phyloP scores from a whole-genome alignment of 2,888 invertebrate genomes.

The Pristionchus mayeri region DNA sequence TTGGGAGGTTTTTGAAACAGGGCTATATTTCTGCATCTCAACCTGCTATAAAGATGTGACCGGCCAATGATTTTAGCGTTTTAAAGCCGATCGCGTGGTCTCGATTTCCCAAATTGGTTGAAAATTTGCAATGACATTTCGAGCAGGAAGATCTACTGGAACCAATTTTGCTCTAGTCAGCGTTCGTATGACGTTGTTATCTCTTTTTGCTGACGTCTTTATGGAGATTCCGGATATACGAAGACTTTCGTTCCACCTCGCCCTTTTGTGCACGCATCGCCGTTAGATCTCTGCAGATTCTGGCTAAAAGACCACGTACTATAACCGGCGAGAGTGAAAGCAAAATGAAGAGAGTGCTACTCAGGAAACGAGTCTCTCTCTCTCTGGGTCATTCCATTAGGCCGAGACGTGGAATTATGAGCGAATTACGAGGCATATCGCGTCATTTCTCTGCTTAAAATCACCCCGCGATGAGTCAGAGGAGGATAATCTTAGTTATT shows the following conservation, averaged over 20 bases:
- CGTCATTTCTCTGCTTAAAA: slow-evolving; percentile 31
- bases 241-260: background rate
- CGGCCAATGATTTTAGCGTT: too few relatives aligned
- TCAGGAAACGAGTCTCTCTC: background rate
- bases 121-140: too few relatives aligned
- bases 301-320: background rate
- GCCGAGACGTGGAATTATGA: slow-evolving; percentile 4
- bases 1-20: too few relatives aligned
- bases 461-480: background rate
- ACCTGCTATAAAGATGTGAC: too few relatives aligned
- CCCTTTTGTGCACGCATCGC: background rate
- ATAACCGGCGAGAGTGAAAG: background rate
- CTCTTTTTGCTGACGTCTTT: background rate
- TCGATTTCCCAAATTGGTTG: too few relatives aligned
- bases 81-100: too few relatives aligned
- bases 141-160: too few relatives aligned
- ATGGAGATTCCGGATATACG: background rate
- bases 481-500: background rate
- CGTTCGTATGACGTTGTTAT: background rate
- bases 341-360: background rate
- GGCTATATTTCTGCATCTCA: too few relatives aligned
- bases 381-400: slow-evolving; percentile 36
- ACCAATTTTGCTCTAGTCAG: too few relatives aligned
- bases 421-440: slow-evolving; percentile 1
- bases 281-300: slow-evolving; percentile 4